These are phyloP conservation scores for Lepus oiostolus DNA, from an alignment of 2,797 vertebrate genomes.

Conservation along the genomic window DNA sequence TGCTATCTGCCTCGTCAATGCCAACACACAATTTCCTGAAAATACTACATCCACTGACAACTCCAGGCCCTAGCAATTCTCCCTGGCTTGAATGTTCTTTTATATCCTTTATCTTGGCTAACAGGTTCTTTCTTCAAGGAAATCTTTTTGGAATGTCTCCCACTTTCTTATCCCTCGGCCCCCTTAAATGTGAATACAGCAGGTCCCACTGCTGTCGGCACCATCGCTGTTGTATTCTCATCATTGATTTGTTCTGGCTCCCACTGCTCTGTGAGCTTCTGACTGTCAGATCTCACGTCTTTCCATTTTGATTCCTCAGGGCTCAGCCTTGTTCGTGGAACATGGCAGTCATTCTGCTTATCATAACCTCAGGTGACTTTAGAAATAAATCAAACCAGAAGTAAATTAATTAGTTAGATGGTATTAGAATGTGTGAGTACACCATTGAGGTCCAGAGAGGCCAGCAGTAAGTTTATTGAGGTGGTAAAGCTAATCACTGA, in stretches of 20 bases:
- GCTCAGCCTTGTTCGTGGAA: neutral
- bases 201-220: fast-evolving
- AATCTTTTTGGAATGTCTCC: neutral
- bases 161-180: fast-evolving
- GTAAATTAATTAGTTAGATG: fast-evolving
- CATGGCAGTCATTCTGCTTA: fast-evolving
- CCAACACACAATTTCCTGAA: neutral
- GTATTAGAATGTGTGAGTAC: fast-evolving
- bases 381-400: neutral
- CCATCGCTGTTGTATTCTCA: fast-evolving
- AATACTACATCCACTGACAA: fast-evolving
- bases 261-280: fast-evolving
- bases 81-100: neutral
- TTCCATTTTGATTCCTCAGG: neutral
- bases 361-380: neutral
- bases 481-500: fast-evolving
- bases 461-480: fast-evolving
- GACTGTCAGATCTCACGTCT: fast-evolving
- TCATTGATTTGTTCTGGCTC: fast-evolving
- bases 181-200: fast-evolving
- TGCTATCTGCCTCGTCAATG: fast-evolving
- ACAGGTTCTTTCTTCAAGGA: neutral
- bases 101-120: neutral
- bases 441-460: neutral
- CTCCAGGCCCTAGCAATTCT: neutral